A percentile compares a stretch with the other conserved stretches of the same genome.
Conservation (phyloP, 1,140 invertebrate species). For the Apis dorsata region DNA sequence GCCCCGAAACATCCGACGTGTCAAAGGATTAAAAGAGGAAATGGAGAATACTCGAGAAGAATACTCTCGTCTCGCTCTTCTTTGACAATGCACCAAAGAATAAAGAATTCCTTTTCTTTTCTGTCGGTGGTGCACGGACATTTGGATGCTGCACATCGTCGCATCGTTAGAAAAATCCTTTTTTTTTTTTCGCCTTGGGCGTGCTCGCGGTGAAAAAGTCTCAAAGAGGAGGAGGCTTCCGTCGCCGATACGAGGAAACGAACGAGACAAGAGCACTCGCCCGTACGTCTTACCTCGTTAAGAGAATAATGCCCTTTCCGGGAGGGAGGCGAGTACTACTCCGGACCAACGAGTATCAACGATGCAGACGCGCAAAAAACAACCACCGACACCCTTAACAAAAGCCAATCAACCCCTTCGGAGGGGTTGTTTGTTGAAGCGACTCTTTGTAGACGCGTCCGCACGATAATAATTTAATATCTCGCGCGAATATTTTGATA, state of each 20-base stretch:
- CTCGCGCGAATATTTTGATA: no score
- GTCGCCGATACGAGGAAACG: constrained; percentile 39
- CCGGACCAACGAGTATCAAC: constrained; percentile 34
- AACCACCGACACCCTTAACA: background rate
- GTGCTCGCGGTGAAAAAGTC: constrained; percentile 1
- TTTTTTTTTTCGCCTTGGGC: constrained; percentile 13
- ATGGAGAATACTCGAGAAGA: background rate
- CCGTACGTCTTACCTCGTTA: constrained; percentile 51
- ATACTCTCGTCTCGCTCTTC: background rate
- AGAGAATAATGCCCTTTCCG: constrained; percentile 31
- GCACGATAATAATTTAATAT: background rate
- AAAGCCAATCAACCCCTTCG: constrained; percentile 21
- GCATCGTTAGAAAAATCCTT: constrained; percentile 53
- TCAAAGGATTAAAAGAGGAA: background rate
- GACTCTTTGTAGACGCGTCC: background rate
- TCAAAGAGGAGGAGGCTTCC: constrained; percentile 1
- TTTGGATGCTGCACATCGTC: constrained; percentile 31
- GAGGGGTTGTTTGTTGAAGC: background rate
- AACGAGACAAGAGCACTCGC: constrained; percentile 33
- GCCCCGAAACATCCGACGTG: background rate
- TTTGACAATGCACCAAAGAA: background rate
- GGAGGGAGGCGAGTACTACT: background rate
- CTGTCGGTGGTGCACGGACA: background rate
- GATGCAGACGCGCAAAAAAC: constrained; percentile 9
- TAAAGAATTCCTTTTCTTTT: background rate